These are phyloP conservation scores for Idris sp. DNA, from an alignment of 1,140 invertebrate genomes.

Conservation along the genomic window DNA sequence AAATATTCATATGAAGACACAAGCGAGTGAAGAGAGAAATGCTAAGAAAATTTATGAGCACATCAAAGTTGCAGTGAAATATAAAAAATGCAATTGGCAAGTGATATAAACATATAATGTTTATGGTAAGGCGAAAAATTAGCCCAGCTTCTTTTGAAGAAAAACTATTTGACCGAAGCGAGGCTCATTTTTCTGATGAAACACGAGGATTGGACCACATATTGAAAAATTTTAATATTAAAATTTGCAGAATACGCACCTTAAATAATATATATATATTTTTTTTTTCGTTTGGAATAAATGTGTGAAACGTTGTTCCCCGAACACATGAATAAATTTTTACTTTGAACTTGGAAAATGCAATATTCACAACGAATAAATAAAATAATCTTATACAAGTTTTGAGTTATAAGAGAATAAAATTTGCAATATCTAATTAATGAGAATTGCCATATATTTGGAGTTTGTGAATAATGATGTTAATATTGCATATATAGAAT, in stretches of 20 bases:
- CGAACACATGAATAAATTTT: slow-evolving; percentile 14
- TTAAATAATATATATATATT: slow-evolving; percentile 16
- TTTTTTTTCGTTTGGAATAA: too few relatives aligned
- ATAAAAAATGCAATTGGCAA: slow-evolving; percentile 26
- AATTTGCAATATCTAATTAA: slow-evolving; percentile 15
- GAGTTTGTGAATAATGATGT: slow-evolving; percentile 24
- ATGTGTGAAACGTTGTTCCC: too few relatives aligned
- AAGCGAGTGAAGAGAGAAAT: slow-evolving; percentile 31
- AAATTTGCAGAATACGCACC: slow-evolving; percentile 32
- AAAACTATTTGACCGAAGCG: slow-evolving; percentile 5
- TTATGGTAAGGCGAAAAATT: slow-evolving; percentile 22
- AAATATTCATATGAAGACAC: slow-evolving; percentile 7
- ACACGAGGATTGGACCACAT: background rate
- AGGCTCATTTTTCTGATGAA: slow-evolving; percentile 30
- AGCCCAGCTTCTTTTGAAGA: slow-evolving; percentile 17
- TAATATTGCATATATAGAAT: slow-evolving; percentile 16
- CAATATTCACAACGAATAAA: too few relatives aligned
- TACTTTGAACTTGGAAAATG: too few relatives aligned
- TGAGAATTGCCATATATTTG: too few relatives aligned
- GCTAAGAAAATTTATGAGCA: slow-evolving; percentile 32
- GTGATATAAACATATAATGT: slow-evolving; percentile 16
- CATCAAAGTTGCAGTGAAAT: slow-evolving; percentile 41
- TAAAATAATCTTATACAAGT: too few relatives aligned
- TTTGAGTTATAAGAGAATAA: too few relatives aligned
- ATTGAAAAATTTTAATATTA: slow-evolving; percentile 3